phyloP scores from a whole-genome alignment of 2,797 vertebrate species.

The Pangasius sanitwongsei region DNA sequence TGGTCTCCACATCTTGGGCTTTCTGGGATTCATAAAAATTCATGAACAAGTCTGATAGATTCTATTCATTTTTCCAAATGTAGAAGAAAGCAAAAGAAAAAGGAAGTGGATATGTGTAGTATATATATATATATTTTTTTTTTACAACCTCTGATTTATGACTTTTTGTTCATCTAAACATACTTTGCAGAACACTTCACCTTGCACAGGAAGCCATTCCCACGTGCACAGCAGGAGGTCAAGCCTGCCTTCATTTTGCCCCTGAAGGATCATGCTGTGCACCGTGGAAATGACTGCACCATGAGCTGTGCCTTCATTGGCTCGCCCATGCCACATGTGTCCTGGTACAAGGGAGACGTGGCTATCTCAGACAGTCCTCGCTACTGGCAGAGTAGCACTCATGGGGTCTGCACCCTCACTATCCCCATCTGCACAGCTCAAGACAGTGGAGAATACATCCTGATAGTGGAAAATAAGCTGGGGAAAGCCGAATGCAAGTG shows the following conservation, averaged over 20 bases:
- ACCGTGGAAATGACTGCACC: constrained; percentile 63
- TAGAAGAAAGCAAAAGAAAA: background rate
- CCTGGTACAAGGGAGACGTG: constrained; percentile 61
- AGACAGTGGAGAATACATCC: constrained; percentile 64
- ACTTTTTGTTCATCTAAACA: background rate
- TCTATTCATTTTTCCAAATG: background rate
- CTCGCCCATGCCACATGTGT: constrained; percentile 61
- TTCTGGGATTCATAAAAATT: constrained; percentile 51
- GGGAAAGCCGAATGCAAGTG: constrained; percentile 68
- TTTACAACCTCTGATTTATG: background rate
- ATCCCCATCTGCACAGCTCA: constrained; percentile 66
- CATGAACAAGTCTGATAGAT: background rate
- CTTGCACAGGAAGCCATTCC: constrained; percentile 58
- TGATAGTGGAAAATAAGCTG: constrained; percentile 70
- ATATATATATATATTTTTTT: background rate
- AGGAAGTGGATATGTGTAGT: background rate
- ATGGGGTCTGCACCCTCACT: constrained; percentile 65
- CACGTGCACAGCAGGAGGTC: constrained; percentile 57
- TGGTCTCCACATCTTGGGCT: background rate
- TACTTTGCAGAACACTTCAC: constrained; percentile 50
- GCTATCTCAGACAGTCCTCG: constrained; percentile 65
- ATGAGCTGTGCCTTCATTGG: constrained; percentile 72
- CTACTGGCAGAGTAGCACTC: constrained; percentile 69
- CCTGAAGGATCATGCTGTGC: constrained; percentile 65
- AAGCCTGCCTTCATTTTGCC: constrained; percentile 67